These are phyloP conservation scores for Cheirogaleus medius DNA, from an alignment of 2,113 vertebrate genomes.

Conservation along the genomic window DNA sequence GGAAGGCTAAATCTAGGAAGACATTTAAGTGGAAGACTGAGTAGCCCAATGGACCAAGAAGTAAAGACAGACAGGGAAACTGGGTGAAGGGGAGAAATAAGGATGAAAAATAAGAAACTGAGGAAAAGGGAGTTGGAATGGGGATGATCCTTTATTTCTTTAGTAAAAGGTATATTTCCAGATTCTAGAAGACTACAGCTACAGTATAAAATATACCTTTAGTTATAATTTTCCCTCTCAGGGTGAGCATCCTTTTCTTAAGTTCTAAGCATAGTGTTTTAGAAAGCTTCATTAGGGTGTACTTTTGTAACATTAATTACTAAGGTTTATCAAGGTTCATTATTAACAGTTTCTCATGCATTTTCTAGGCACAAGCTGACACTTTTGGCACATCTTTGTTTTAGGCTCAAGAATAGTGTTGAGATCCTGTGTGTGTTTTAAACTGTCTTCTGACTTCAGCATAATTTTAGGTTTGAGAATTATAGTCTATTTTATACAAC, in stretches of 20 bases:
- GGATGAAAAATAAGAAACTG: background rate
- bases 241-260: background rate
- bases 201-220: background rate
- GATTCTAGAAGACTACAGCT: background rate
- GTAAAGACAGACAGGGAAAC: background rate
- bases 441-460: slow-evolving; percentile 10
- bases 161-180: background rate
- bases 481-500: background rate
- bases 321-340: background rate
- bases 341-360: background rate
- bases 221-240: slow-evolving; percentile 14
- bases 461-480: slow-evolving; percentile 25
- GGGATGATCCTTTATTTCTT: background rate
- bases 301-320: slow-evolving; percentile 13
- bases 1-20: background rate
- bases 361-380: background rate
- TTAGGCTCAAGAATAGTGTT: slow-evolving; percentile 4
- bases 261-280: slow-evolving; percentile 1
- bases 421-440: slow-evolving; percentile 29
- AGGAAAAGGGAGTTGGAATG: background rate
- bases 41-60: background rate
- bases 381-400: background rate
- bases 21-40: background rate
- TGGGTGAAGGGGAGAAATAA: background rate
- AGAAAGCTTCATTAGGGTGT: background rate